Conservation (phyloP, 1,140 invertebrate species). For the Diplogasteroides magnus region DNA sequence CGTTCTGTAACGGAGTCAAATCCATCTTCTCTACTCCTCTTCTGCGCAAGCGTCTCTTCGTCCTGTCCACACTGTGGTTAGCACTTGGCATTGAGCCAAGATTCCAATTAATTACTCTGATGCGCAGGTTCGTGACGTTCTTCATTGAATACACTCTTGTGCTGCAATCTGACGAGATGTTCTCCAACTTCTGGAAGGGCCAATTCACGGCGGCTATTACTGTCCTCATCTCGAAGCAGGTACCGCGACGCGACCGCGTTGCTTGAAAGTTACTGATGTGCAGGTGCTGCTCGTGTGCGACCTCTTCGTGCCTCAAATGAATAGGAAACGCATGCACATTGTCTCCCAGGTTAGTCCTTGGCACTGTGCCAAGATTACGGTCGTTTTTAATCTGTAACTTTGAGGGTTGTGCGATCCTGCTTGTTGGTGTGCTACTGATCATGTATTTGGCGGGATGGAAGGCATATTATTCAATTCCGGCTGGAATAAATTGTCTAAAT, state of each 20-base stretch:
- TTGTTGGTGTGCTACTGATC: background rate
- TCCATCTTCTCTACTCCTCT: background rate
- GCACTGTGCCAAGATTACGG: no score
- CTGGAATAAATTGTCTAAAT: background rate
- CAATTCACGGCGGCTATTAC: no score
- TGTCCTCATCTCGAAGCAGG: no score
- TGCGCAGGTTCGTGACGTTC: background rate
- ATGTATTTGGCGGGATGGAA: background rate
- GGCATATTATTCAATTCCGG: background rate
- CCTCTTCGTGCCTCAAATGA: no score
- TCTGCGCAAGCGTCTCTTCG: background rate
- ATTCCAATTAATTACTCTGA: background rate
- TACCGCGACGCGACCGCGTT: no score
- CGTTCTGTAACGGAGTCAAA: background rate
- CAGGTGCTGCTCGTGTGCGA: no score
- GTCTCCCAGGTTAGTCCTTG: no score
- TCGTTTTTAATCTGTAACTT: no score
- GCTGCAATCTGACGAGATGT: background rate
- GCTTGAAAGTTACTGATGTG: no score
- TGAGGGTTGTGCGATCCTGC: no score
- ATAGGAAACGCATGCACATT: no score
- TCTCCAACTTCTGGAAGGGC: no score
- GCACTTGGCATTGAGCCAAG: background rate
- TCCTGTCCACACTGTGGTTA: background rate
- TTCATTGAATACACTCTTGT: background rate